Base-by-base conservation (phyloP, 2,888 invertebrate genomes). In the Coelogynopora nodosa region DNA sequence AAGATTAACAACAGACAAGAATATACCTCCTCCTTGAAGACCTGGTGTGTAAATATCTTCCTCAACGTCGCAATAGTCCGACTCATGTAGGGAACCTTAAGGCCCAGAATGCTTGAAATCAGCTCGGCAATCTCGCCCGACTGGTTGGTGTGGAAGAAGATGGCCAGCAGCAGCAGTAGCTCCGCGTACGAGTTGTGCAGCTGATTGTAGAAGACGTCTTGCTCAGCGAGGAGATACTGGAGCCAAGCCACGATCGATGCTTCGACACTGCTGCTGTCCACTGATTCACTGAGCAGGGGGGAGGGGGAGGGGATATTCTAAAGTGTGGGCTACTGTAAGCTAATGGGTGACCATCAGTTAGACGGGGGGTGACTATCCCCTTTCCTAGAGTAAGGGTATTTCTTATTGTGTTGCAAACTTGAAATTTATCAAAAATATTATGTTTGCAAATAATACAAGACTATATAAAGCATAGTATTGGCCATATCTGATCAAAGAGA, bases 61-160 rank as follows among this genome's bases (percentile, higher is more conserved):
- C 86, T 81, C 18, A 85, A 30, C 81, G 30, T 82, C 18, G 30
- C 29, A 1, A 87, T 82, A 26, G 67, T 88, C 10, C 31, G 29
- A 30, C 74, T 82, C 31, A 67, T 67, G 26, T 30, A 84, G 67
- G 49, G 80, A 88, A 91, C 92, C 90, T 97, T 96, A 96, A 98
- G 97, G 30, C 97, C 97, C 0, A 98, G 93, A 0, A 97, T 97
- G 0, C 96, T 95, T 90, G 96, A 97, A 0, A 98, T 97, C 67
- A 98, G 93, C 90, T 98, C 98, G 86, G 96, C 95, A 86, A 98
- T 97, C 1, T 97, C 96, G 85, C 95, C 94, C 88, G 97, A 93
- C 92, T 98, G 97, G 90, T 96, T 97, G 89, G 96, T 96, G 91
- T 98, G 98, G 91, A 98, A 98, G 92, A 98, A 97, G 89, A 98